Percentiles rank a stretch among this genome's conserved stretches.
These are phyloP conservation scores for Lepidothrix coronata DNA, from an alignment of 2,113 vertebrate species.

Conservation along the genomic window DNA sequence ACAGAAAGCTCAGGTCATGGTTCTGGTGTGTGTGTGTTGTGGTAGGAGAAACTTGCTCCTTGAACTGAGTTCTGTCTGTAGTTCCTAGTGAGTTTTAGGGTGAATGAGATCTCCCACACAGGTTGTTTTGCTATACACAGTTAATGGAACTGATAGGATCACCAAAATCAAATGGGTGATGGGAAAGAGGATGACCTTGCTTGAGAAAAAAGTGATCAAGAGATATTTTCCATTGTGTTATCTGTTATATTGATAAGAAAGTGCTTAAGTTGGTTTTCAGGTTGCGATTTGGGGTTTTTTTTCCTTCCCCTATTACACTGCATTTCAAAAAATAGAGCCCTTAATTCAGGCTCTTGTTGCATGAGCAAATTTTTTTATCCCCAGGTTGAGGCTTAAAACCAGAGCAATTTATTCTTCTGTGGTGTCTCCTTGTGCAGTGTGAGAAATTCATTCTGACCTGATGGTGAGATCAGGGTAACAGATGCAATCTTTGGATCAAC, in stretches of 20 bases:
- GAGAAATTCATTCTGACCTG: background rate
- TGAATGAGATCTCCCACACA: background rate
- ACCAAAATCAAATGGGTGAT: background rate
- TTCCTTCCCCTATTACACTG: background rate
- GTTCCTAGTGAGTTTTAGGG: background rate
- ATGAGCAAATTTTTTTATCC: background rate
- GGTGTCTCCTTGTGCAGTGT: background rate
- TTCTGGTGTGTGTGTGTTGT: background rate
- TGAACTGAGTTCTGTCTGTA: background rate
- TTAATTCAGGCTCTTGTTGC: background rate
- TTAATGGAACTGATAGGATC: background rate
- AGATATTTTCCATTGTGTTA: background rate
- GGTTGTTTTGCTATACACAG: background rate
- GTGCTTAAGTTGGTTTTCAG: background rate
- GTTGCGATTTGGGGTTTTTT: background rate
- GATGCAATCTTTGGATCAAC: slow-evolving; percentile 33
- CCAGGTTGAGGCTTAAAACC: background rate
- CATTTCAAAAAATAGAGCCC: background rate
- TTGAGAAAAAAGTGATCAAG: background rate
- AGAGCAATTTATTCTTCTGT: background rate
- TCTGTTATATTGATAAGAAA: background rate
- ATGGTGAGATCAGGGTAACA: slow-evolving; percentile 18
- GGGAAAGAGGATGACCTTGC: background rate
- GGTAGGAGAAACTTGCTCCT: background rate
- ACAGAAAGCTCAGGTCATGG: background rate